Evolutionary conservation across 30 jellyfish, hydroid and myxozoan species (phyloP).

Genomic region (Clytia hemisphaerica): DNA sequence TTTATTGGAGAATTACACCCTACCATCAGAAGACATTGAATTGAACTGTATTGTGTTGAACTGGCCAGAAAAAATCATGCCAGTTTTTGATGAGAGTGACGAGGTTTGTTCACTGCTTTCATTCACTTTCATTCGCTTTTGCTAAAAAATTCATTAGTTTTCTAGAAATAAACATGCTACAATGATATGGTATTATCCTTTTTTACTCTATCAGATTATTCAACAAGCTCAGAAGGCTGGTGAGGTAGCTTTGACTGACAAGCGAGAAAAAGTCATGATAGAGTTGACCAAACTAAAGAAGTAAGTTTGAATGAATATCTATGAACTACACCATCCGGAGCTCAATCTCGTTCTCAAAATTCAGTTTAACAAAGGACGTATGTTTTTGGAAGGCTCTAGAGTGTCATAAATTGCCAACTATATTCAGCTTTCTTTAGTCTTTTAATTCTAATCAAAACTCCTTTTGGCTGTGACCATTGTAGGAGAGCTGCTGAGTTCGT

Average conservation of each 20-base stretch:
- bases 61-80: slow-evolving; percentile 84
- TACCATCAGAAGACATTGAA: slow-evolving; percentile 50
- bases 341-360: no score
- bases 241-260: slow-evolving; percentile 71
- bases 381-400: no score
- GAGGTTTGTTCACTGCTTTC: no score
- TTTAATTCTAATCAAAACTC: no score
- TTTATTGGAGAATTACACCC: slow-evolving; percentile 62
- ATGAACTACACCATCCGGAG: no score
- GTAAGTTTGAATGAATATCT: no score
- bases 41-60: slow-evolving; percentile 75
- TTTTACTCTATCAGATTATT: slow-evolving; percentile 32
- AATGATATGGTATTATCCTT: neutral
- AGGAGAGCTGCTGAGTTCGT: slow-evolving; percentile 77
- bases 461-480: no score
- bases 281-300: slow-evolving; percentile 75
- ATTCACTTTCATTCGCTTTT: no score
- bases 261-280: slow-evolving; percentile 77
- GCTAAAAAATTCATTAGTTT: no score
- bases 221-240: slow-evolving; percentile 74
- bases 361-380: no score
- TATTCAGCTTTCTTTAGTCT: neutral
- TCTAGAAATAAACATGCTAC: no score
- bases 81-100: slow-evolving; percentile 86
- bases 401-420: no score